phyloP scores from a whole-genome alignment of 2,113 vertebrate species.

The Brachyhypopomus gauderio region DNA sequence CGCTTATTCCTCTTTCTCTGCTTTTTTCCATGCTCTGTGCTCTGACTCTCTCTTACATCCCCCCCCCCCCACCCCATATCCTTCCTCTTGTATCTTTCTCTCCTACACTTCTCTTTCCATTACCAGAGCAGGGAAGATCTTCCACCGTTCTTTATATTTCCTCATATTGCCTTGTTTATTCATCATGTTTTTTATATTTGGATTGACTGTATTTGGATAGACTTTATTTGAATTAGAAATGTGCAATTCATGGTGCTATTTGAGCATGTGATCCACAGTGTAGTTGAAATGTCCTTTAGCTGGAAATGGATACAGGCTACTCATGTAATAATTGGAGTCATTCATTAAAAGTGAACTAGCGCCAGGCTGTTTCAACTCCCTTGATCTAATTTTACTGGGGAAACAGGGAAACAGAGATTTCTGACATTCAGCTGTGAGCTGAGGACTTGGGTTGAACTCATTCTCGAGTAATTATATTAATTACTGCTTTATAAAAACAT shows the following conservation, averaged over 20 bases:
- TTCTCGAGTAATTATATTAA: constrained; percentile 63
- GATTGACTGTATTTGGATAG: constrained; percentile 59
- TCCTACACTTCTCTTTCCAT: constrained; percentile 25
- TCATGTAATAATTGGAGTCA: constrained; percentile 65
- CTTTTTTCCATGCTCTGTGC: not conserved
- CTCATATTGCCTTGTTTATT: constrained; percentile 67
- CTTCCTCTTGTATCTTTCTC: constrained; percentile 35
- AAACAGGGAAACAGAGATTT: constrained; percentile 48
- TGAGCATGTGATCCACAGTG: not conserved
- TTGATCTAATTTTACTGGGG: constrained; percentile 66
- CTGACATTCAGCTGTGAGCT: constrained; percentile 59
- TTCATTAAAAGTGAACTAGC: constrained; percentile 62
- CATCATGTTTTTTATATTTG: constrained; percentile 56
- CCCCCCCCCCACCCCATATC: not conserved
- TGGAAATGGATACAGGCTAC: constrained; percentile 54
- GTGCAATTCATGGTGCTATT: constrained; percentile 50
- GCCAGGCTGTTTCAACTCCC: constrained; percentile 66
- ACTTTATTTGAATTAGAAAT: constrained; percentile 60
- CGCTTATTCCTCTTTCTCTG: constrained; percentile 10
- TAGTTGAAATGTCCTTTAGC: constrained; percentile 7
- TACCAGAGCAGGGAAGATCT: not conserved
- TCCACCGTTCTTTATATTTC: constrained; percentile 53
- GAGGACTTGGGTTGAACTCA: constrained; percentile 62
- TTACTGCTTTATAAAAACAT: constrained; percentile 66
- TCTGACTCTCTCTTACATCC: constrained; percentile 32